Evolutionary conservation across 2,888 invertebrate genomes (phyloP), one percentile per base, ranked within the genome.

Genomic region (Archips crataeganus): DNA sequence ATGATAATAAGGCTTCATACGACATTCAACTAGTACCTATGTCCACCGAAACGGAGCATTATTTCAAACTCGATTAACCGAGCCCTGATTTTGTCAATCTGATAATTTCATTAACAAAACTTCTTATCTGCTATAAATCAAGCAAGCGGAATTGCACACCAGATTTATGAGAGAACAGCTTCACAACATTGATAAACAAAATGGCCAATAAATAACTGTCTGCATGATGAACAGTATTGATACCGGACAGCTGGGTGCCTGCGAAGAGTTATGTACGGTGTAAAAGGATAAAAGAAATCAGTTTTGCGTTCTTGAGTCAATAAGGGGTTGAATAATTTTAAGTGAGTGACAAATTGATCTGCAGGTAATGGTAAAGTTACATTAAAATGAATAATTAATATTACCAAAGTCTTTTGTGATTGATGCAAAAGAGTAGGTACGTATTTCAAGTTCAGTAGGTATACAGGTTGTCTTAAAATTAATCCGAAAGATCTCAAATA

Each of bases 151-250:
- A 74, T 74, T 54, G 69, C 70, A 60, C 49, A 34, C 60, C 65
- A 65, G 45, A 74, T 74, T 74, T 74, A 74, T 70, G 74, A 65
- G 65, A 45, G 63, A 74, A 36, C 57, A 72, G 60, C 63, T 51
- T 61, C 73, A 65, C 65, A 61, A 51, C 61, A 72, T 72, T 74
- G 74, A 70, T 74, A 74, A 74, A 74, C 65, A 74, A 54, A 70
- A 74, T 74, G 69, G 65, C 34, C 51, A 60, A 70, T 74, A 74
- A 74, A 74, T 74, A 74, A 70, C 51, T 61, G 60, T 54, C 73
- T 8, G 34, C 70, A 32, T 60, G 69, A 60, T 60, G 63, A 57
- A 64, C 51, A 64, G 11, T 69, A 49, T 59, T 59, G 59, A 59
- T 63, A 73, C 13, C 42, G 39, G 73, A 59, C 69, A 64, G 64